Conservation (phyloP, 1,140 invertebrate genomes). For the Sesamia nonagrioides region DNA sequence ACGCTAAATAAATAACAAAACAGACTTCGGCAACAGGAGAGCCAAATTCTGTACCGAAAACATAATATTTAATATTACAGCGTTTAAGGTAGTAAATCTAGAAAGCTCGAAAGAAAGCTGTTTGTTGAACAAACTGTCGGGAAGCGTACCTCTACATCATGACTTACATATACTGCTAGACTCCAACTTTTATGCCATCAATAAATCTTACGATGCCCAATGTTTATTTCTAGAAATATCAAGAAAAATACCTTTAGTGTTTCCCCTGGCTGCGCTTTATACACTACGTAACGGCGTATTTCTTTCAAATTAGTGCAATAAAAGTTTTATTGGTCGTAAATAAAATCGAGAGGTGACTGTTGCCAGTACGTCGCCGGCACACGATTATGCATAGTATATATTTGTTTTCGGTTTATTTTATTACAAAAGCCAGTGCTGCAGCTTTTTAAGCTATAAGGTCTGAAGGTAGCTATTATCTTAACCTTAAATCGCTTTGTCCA, state of each 20-base stretch:
- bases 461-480: background rate
- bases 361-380: background rate
- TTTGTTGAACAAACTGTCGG: conserved; percentile 42
- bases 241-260: conserved; percentile 34
- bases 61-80: conserved; percentile 41
- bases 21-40: background rate
- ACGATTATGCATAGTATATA: conserved; percentile 30
- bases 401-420: conserved; percentile 31
- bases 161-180: conserved; percentile 64
- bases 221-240: conserved; percentile 48
- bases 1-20: conserved; percentile 20
- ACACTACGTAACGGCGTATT: conserved; percentile 54
- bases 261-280: conserved; percentile 34
- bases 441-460: background rate
- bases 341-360: conserved; percentile 48
- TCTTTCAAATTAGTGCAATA: conserved; percentile 67
- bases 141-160: conserved; percentile 63
- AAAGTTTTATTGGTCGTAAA: conserved; percentile 64
- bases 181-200: conserved; percentile 68
- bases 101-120: conserved; percentile 34
- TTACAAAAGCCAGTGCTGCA: background rate
- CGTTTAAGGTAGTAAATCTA: conserved; percentile 33
- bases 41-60: conserved; percentile 25
- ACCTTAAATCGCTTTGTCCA: too few relatives aligned
- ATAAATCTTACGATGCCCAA: conserved; percentile 62